phyloP scores from a whole-genome alignment of 2,888 invertebrate genomes.

The Octodonta nipae region DNA sequence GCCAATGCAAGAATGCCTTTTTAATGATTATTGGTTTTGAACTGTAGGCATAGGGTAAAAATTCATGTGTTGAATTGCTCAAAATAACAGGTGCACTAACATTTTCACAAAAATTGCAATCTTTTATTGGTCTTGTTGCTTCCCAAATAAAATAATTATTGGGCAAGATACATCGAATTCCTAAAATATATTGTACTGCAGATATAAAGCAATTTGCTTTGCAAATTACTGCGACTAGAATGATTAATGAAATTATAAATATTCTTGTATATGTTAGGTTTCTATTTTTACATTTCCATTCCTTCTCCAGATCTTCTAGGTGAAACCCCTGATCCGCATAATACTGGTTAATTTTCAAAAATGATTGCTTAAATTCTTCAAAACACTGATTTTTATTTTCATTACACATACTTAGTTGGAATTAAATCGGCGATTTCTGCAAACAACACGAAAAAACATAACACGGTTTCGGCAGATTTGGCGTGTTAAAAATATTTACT shows the following conservation, averaged over 20 bases:
- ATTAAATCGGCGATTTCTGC: no score
- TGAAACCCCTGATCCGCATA: constrained; percentile 14
- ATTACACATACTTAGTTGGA: no score
- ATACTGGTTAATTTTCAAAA: constrained; percentile 9
- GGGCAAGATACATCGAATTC: constrained; percentile 61
- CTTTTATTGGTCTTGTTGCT: constrained; percentile 67
- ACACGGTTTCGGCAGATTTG: no score
- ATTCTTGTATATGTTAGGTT: background rate
- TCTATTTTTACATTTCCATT: background rate
- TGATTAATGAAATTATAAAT: constrained; percentile 3
- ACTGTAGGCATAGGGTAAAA: constrained; percentile 61
- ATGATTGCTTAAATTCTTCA: constrained; percentile 8
- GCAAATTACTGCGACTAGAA: constrained; percentile 4
- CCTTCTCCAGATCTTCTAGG: constrained; percentile 12
- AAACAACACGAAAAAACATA: no score
- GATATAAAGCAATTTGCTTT: constrained; percentile 4
- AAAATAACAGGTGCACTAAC: constrained; percentile 54
- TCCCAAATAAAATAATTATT: constrained; percentile 81
- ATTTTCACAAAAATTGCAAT: constrained; percentile 65
- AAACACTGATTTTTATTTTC: no score
- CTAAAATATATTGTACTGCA: constrained; percentile 31
- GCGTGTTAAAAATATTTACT: no score
- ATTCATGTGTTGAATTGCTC: constrained; percentile 53
- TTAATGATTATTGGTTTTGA: constrained; percentile 69
- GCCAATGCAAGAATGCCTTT: constrained; percentile 63